Percentiles rank a stretch among this genome's conserved stretches.
Evolutionary conservation across 2,888 invertebrate species (phyloP).

Genomic region (Molanna angustata): DNA sequence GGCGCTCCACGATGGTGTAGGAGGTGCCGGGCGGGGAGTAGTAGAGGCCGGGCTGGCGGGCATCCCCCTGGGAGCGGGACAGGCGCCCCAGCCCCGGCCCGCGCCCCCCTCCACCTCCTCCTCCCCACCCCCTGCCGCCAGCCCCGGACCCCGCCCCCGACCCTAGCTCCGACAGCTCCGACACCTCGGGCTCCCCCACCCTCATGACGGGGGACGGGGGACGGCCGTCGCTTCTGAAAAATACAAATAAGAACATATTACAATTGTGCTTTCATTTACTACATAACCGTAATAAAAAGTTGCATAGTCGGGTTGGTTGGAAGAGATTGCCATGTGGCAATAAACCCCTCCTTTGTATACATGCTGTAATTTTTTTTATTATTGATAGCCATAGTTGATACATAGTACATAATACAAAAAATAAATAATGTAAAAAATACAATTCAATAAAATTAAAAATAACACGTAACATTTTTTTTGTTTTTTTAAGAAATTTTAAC

Average conservation of each 20-base stretch:
- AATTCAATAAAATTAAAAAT: too few species aligned
- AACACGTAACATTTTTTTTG: too few species aligned
- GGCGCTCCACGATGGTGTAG: slow-evolving; percentile 83
- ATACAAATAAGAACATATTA: slow-evolving; percentile 4
- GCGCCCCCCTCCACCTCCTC: slow-evolving; percentile 45
- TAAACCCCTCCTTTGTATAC: too few species aligned
- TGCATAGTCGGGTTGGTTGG: too few species aligned
- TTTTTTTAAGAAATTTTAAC: too few species aligned
- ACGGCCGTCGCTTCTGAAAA: slow-evolving; percentile 32
- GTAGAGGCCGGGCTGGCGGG: slow-evolving; percentile 57
- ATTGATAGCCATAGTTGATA: too few species aligned
- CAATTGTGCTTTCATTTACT: too few species aligned
- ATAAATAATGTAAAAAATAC: too few species aligned
- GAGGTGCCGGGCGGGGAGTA: slow-evolving; percentile 88
- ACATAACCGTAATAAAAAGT: too few species aligned
- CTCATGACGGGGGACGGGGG: slow-evolving; percentile 55
- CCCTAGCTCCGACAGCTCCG: slow-evolving; percentile 56
- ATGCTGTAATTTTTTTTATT: too few species aligned
- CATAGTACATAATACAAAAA: too few species aligned
- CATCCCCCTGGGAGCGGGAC: slow-evolving; percentile 47
- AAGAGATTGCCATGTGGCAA: too few species aligned
- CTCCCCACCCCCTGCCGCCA: slow-evolving; percentile 55
- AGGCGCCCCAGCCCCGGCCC: slow-evolving; percentile 51
- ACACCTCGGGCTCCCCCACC: slow-evolving; percentile 57
- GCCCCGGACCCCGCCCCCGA: slow-evolving; percentile 53